These are phyloP conservation scores for Malurus cyaneus DNA, from an alignment of 2,113 vertebrate species.

Conservation along the genomic window DNA sequence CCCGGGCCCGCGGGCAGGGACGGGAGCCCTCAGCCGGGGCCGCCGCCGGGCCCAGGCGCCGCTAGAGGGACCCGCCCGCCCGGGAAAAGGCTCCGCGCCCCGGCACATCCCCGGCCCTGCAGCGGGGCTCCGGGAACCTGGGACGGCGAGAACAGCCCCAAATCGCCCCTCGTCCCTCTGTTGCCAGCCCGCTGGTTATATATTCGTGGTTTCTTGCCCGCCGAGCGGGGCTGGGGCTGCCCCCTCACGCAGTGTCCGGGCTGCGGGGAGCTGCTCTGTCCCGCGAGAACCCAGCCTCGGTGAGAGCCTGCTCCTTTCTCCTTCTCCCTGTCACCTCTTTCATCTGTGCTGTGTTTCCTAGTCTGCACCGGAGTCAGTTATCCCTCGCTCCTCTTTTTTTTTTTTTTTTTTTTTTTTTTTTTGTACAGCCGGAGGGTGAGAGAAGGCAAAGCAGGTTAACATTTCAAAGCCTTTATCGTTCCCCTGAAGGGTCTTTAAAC, in stretches of 20 bases:
- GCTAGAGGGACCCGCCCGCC: constrained; percentile 41
- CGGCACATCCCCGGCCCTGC: accelerated
- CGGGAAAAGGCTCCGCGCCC: background rate
- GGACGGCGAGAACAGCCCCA: accelerated
- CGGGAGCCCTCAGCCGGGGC: background rate
- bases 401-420: background rate
- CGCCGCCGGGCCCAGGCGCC: background rate
- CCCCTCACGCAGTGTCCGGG: accelerated
- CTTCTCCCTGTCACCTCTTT: background rate
- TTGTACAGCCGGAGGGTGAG: background rate
- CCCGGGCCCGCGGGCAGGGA: accelerated
- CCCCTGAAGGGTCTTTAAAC: background rate
- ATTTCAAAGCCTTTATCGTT: background rate
- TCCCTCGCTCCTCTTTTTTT: background rate
- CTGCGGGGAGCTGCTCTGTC: background rate
- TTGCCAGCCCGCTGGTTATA: accelerated
- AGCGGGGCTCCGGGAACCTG: background rate
- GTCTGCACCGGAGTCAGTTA: background rate
- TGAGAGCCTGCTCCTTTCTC: background rate
- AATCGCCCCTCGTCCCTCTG: accelerated
- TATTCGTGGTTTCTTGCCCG: accelerated
- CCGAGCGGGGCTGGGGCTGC: accelerated
- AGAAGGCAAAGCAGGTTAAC: background rate
- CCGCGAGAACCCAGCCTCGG: background rate
- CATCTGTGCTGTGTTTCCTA: background rate